Percentiles rank a stretch among this genome's conserved stretches.
Conservation (phyloP, 2,888 invertebrate genomes). For the Geophilus truncorum region DNA sequence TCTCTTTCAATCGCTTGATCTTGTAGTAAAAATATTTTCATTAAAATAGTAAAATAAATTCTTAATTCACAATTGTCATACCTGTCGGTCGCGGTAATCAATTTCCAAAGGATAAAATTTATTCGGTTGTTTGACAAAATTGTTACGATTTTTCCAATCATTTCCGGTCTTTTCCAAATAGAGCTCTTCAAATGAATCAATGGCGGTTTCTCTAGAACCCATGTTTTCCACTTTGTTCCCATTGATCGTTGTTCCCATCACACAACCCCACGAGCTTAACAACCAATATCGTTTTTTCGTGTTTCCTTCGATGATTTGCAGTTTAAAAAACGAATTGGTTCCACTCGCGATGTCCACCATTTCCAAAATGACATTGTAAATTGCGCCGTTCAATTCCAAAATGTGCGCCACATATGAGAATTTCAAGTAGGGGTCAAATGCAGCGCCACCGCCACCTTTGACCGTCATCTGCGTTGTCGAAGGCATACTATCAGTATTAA, state of each 20-base stretch:
- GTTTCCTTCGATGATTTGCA: conserved; percentile 81
- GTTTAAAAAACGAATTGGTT: conserved; percentile 90
- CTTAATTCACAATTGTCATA: conserved; percentile 43
- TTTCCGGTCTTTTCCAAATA: conserved; percentile 82
- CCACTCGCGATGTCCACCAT: conserved; percentile 78
- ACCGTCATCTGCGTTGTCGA: conserved; percentile 62
- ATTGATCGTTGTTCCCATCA: conserved; percentile 92
- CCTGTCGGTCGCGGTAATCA: conserved; percentile 76
- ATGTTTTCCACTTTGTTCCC: conserved; percentile 59
- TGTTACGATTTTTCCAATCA: conserved; percentile 60
- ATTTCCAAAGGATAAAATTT: conserved; percentile 81
- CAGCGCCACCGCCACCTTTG: conserved; percentile 83
- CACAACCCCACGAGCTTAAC: conserved; percentile 92
- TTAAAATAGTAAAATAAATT: background rate
- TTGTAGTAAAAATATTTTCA: conserved; percentile 42
- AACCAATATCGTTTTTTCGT: conserved; percentile 61
- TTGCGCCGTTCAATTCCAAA: conserved; percentile 51
- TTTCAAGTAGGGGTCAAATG: background rate
- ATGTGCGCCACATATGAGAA: conserved; percentile 68
- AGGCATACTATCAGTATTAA: conserved; percentile 47
- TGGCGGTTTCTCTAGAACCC: conserved; percentile 55
- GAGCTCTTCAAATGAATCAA: conserved; percentile 57
- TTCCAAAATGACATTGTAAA: conserved; percentile 75
- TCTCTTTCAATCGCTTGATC: conserved; percentile 45
- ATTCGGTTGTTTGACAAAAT: conserved; percentile 67